These are phyloP conservation scores for Sciurus carolinensis DNA, from an alignment of 2,797 vertebrate genomes.

Conservation along the genomic window DNA sequence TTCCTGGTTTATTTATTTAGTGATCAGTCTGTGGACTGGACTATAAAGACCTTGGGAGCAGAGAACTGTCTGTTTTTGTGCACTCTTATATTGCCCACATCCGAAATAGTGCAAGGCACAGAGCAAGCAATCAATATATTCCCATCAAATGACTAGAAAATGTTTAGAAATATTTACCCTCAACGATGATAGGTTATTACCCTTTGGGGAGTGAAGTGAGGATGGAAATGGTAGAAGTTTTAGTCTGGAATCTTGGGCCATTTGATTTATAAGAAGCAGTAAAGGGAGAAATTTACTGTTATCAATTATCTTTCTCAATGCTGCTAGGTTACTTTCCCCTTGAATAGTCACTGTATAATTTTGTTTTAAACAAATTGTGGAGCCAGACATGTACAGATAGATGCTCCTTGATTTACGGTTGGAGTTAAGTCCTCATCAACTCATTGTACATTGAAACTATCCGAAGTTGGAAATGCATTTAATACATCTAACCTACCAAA, in stretches of 20 bases:
- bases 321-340: background rate
- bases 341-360: background rate
- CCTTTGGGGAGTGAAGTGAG: background rate
- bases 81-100: background rate
- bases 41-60: background rate
- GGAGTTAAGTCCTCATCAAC: background rate
- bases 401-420: background rate
- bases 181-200: background rate
- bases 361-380: conserved; percentile 1
- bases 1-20: background rate
- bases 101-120: background rate
- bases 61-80: background rate
- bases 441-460: background rate
- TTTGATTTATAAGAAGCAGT: background rate
- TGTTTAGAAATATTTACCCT: background rate
- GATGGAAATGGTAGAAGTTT: background rate
- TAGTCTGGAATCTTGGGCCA: background rate
- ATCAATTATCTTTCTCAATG: background rate
- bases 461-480: background rate
- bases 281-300: background rate
- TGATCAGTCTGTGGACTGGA: background rate
- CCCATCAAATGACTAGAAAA: background rate
- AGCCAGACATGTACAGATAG: background rate
- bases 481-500: background rate
- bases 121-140: background rate